Evolutionary conservation across 2,888 invertebrate genomes (phyloP), one percentile per base, ranked within the genome.

Genomic region (Odontomyia ornata): DNA sequence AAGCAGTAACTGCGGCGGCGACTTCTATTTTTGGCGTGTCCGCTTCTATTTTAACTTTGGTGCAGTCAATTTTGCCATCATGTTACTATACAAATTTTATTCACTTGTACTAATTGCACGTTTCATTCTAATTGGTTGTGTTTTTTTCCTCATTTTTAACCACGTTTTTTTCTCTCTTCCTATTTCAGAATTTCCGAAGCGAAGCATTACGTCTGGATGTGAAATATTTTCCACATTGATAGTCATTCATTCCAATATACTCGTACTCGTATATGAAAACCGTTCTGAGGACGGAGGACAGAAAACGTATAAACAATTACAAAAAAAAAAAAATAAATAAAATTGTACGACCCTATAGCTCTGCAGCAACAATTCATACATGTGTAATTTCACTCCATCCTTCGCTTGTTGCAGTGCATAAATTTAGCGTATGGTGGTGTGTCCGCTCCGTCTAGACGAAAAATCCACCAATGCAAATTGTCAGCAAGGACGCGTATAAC

Each of bases 401-500:
- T 73, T 18, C 52, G 52, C 60, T 36, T 77, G 71, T 72, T 77
- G 76, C 72, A 76, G 62, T 36, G 76, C 71, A 73, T 76, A 78
- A 78, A 76, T 78, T 76, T 78, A 78, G 78, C 69, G n/a, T n/a
- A n/a, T n/a, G 36, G 36, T 9, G 36, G 36, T 36, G 36, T 36
- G 9, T 36, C 36, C 9, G 64, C 71, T 36, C 36, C 9, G 64
- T 76, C 60, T 77, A 76, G 72, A 71, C 76, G 71, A n/a, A 36
- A 36, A 72, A 71, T 60, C 23, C 36, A 30, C 60, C 28, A n/a
- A 47, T 52, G 67, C 73, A 43, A 75, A 76, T 75, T 75, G 71
- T 75, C 69, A 77, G 71, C 77, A 77, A 77, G 77, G 77, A 77
- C 77, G 77, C 65, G 73, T 67, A 75, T 47, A 75, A 47, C 71